These are phyloP conservation scores for Spizaetus ornatus DNA, from an alignment of 2,113 vertebrate species.

Conservation along the genomic window DNA sequence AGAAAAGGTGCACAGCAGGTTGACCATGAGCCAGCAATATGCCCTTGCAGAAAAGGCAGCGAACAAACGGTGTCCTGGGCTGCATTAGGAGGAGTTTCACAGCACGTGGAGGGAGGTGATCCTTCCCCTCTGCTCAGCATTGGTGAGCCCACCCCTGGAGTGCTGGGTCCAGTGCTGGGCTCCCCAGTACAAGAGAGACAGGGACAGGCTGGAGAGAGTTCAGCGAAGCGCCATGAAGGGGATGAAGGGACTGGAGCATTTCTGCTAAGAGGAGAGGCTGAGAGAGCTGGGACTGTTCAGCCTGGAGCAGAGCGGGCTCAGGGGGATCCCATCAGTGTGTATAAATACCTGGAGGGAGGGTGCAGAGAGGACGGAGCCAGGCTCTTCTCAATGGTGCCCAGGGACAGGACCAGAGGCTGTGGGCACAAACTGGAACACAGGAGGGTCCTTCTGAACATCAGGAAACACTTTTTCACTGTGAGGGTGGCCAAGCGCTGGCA, in stretches of 20 bases:
- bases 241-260: neutral
- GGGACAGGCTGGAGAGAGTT: neutral
- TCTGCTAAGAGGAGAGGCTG: neutral
- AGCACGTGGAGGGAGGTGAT: neutral
- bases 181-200: neutral
- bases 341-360: neutral
- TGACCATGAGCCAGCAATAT: neutral
- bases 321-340: neutral
- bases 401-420: neutral
- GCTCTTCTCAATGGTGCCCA: neutral
- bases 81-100: neutral
- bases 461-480: neutral
- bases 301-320: neutral
- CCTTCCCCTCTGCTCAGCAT: neutral
- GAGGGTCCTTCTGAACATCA: neutral
- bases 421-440: neutral
- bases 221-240: neutral
- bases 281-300: neutral
- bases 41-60: neutral
- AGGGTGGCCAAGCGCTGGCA: neutral
- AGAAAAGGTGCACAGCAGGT: neutral
- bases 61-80: neutral
- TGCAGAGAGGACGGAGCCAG: neutral
- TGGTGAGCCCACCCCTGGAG: neutral
- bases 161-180: neutral